Evolutionary conservation across 2,888 invertebrate genomes (phyloP).

Genomic region (Lacanobia oleracea): DNA sequence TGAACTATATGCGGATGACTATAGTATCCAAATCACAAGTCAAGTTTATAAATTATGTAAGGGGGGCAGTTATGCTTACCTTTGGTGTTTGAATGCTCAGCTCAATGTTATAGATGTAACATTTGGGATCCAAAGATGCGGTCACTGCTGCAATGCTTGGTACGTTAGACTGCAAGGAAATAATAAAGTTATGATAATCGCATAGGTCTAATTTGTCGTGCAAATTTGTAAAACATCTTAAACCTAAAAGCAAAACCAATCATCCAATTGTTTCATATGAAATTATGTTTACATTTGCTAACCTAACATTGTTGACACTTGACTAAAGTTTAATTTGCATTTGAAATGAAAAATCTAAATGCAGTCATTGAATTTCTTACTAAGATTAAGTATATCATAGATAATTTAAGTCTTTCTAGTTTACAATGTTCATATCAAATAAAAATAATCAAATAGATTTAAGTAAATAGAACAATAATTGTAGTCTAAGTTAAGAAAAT

Average conservation of each 20-base stretch:
- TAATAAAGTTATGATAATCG: background rate
- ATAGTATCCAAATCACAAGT: too few species aligned
- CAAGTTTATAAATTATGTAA: constrained; percentile 6
- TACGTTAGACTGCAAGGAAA: constrained; percentile 81
- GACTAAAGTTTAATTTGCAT: background rate
- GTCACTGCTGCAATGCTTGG: constrained; percentile 94
- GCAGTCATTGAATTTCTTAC: too few species aligned
- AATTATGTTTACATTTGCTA: too few species aligned
- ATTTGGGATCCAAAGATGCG: constrained; percentile 93
- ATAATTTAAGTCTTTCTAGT: too few species aligned
- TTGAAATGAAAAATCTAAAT: background rate
- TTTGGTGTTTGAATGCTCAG: constrained; percentile 94
- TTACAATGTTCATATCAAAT: too few species aligned
- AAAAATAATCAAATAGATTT: too few species aligned
- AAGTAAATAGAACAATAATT: too few species aligned
- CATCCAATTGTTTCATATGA: background rate
- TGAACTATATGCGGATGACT: background rate
- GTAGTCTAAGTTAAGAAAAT: too few species aligned
- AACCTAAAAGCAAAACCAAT: background rate
- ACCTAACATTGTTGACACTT: too few species aligned
- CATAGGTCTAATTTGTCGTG: background rate
- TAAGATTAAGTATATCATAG: too few species aligned
- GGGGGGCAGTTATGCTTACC: constrained; percentile 66
- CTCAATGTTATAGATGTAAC: constrained; percentile 93
- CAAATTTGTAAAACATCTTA: background rate